A percentile compares a stretch with the other conserved stretches of the same genome.
Evolutionary conservation across 2,888 invertebrate genomes (phyloP).

Genomic region (Smittia sp.): DNA sequence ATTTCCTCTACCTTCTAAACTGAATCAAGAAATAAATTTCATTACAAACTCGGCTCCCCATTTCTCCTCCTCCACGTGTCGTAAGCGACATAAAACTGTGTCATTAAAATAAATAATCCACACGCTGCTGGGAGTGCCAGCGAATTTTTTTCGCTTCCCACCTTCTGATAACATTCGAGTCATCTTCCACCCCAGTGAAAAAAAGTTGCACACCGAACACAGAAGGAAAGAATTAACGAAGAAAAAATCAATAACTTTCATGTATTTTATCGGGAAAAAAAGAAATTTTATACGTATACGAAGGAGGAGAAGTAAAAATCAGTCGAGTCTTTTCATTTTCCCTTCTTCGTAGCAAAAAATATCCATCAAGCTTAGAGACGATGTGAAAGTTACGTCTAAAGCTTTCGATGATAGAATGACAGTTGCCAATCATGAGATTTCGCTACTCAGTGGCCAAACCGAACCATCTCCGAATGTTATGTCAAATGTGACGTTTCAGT

Average conservation of each 20-base stretch:
- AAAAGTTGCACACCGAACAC: conserved; percentile 38
- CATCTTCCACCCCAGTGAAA: conserved; percentile 27
- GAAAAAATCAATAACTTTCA: conserved; percentile 40
- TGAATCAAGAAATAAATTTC: no score
- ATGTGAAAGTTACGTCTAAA: no score
- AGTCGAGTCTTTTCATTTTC: conserved; percentile 27
- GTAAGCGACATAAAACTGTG: conserved; percentile 9
- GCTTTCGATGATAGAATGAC: no score
- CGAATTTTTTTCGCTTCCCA: conserved; percentile 8
- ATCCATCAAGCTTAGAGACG: conserved; percentile 27
- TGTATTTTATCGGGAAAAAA: conserved; percentile 35
- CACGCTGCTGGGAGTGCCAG: conserved; percentile 29
- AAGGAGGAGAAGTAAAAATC: conserved; percentile 19
- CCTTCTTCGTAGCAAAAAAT: conserved; percentile 13
- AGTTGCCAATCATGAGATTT: no score
- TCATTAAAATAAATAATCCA: conserved; percentile 16
- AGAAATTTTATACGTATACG: conserved; percentile 29
- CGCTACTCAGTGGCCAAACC: no score
- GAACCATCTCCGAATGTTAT: no score
- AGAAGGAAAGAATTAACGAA: conserved; percentile 36
- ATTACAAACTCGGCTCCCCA: not conserved
- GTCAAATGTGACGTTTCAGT: not conserved
- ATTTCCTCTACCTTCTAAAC: no score
- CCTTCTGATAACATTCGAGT: conserved; percentile 34
- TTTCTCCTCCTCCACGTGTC: not conserved